These are phyloP conservation scores for Bubo blakistoni DNA, from an alignment of 2,113 vertebrate species.

Conservation along the genomic window DNA sequence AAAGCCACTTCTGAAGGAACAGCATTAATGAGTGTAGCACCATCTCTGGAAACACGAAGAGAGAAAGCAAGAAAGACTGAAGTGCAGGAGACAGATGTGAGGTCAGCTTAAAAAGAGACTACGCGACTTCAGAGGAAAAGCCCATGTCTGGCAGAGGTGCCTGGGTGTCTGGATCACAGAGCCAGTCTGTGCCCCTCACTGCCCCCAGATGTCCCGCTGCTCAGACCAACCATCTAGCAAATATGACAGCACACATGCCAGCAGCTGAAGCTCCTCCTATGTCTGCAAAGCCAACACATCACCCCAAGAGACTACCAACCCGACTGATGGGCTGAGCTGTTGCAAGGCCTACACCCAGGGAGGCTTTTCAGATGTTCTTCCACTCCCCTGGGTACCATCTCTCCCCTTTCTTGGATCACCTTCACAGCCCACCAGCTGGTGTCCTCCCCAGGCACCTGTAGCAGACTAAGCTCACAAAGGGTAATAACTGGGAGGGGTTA, in stretches of 20 bases:
- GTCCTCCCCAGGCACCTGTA: neutral
- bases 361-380: neutral
- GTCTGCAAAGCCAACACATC: neutral
- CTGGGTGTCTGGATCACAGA: neutral
- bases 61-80: neutral
- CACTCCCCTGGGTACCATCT: neutral
- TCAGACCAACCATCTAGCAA: neutral
- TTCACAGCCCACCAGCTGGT: neutral
- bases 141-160: neutral
- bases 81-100: neutral
- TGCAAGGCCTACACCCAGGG: neutral
- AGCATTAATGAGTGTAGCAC: neutral
- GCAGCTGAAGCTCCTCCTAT: neutral
- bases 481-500: neutral
- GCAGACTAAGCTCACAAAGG: neutral
- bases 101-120: neutral
- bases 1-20: neutral
- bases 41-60: neutral
- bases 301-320: neutral
- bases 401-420: neutral
- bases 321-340: neutral
- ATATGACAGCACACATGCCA: accelerated
- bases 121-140: neutral
- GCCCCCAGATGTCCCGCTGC: neutral
- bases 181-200: neutral